Evolutionary conservation across 2,888 invertebrate genomes (phyloP).

Genomic region (Drosophila mimetica): DNA sequence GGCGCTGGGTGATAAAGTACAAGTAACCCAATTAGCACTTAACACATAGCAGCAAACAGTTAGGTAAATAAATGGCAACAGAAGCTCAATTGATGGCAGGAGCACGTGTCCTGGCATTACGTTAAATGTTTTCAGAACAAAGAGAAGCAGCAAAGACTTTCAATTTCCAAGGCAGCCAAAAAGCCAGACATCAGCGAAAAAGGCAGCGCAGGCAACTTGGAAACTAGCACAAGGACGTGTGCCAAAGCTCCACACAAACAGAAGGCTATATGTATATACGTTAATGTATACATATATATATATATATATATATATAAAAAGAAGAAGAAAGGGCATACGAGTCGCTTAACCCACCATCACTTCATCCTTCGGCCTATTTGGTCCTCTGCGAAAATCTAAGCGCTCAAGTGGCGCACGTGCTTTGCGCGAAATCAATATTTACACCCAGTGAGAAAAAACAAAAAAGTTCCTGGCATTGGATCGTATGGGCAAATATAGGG

Average conservation of each 20-base stretch:
- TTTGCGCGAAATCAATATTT: conserved; percentile 75
- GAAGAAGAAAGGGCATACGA: conserved; percentile 41
- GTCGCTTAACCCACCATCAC: conserved; percentile 48
- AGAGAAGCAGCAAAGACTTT: conserved; percentile 58
- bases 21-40: conserved; percentile 78
- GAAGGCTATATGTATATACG: neutral
- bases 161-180: conserved; percentile 75
- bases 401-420: conserved; percentile 74
- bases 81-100: conserved; percentile 73
- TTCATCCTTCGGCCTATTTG: conserved; percentile 36
- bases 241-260: conserved; percentile 31
- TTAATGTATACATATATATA: neutral
- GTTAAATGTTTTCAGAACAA: conserved; percentile 65
- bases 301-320: neutral
- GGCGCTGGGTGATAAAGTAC: conserved; percentile 17
- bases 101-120: conserved; percentile 70
- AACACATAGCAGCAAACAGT: conserved; percentile 62
- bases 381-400: conserved; percentile 63
- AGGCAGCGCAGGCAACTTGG: conserved; percentile 56
- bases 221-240: conserved; percentile 79
- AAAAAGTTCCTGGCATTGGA: conserved; percentile 28
- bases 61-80: conserved; percentile 77
- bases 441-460: conserved; percentile 55
- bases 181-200: conserved; percentile 76
- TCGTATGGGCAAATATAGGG: neutral